These are phyloP conservation scores for Forbesichthys papilliferus DNA, from an alignment of 2,113 vertebrate species.

Conservation along the genomic window DNA sequence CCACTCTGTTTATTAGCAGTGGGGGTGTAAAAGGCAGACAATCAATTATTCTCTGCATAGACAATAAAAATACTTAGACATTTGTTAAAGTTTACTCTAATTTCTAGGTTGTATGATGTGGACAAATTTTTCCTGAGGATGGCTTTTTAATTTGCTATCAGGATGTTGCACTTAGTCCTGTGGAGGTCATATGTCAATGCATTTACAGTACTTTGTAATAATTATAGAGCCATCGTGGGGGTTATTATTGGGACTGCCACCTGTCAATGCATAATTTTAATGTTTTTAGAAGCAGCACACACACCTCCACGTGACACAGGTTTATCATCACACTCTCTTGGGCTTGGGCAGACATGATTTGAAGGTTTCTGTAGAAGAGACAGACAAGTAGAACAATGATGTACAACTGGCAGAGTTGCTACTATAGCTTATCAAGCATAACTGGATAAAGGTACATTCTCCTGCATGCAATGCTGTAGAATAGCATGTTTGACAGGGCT, in stretches of 20 bases:
- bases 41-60: background rate
- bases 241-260: constrained; percentile 41
- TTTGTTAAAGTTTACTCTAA: constrained; percentile 16
- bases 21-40: background rate
- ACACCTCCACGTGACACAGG: background rate
- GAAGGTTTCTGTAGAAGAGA: constrained; percentile 11
- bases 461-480: constrained; percentile 21
- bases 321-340: constrained; percentile 27
- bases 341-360: constrained; percentile 21
- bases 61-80: background rate
- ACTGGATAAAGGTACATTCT: constrained; percentile 35
- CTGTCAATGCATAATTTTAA: constrained; percentile 49
- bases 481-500: constrained; percentile 42
- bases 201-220: constrained; percentile 32
- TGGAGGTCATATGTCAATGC: constrained; percentile 46
- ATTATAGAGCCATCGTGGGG: constrained; percentile 45
- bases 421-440: constrained; percentile 12
- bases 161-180: constrained; percentile 41
- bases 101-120: constrained; percentile 25
- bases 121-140: constrained; percentile 19
- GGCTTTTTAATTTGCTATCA: constrained; percentile 34
- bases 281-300: constrained; percentile 54
- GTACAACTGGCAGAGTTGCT: constrained; percentile 18
- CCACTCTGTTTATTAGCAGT: background rate
- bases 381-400: background rate